These are phyloP conservation scores for Sipunculus nudus DNA, from an alignment of 2,888 invertebrate genomes.

Conservation along the genomic window DNA sequence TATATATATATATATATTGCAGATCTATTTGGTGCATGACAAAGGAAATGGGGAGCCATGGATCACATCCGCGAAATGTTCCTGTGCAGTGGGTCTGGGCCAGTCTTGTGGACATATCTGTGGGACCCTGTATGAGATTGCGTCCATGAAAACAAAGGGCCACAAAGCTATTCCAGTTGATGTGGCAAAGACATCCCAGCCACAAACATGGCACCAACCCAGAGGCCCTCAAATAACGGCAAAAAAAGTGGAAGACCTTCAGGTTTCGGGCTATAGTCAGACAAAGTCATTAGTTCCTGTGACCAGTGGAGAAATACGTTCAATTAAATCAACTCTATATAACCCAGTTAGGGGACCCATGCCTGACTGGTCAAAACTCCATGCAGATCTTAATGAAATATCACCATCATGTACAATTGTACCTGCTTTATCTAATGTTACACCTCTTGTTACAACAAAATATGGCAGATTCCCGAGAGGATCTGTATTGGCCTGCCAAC, in stretches of 20 bases:
- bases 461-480: neutral
- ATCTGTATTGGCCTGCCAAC: neutral
- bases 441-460: neutral
- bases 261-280: neutral
- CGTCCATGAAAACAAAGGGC: neutral
- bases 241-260: neutral
- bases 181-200: conserved; percentile 3
- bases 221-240: too few relatives aligned
- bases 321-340: neutral
- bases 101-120: neutral
- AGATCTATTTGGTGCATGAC: too few relatives aligned
- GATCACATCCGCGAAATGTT: too few relatives aligned
- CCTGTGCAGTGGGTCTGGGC: too few relatives aligned
- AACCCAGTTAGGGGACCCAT: too few relatives aligned
- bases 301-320: neutral
- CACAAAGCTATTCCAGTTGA: conserved; percentile 2
- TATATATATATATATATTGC: too few relatives aligned
- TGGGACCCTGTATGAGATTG: neutral
- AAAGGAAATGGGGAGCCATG: too few relatives aligned
- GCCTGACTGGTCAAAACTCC: too few relatives aligned
- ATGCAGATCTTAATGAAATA: too few relatives aligned
- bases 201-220: neutral
- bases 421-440: too few relatives aligned
- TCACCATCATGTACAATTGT: too few relatives aligned
- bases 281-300: neutral